These are phyloP conservation scores for Adoxophyes honmai DNA, from an alignment of 1,140 invertebrate genomes.

Conservation along the genomic window DNA sequence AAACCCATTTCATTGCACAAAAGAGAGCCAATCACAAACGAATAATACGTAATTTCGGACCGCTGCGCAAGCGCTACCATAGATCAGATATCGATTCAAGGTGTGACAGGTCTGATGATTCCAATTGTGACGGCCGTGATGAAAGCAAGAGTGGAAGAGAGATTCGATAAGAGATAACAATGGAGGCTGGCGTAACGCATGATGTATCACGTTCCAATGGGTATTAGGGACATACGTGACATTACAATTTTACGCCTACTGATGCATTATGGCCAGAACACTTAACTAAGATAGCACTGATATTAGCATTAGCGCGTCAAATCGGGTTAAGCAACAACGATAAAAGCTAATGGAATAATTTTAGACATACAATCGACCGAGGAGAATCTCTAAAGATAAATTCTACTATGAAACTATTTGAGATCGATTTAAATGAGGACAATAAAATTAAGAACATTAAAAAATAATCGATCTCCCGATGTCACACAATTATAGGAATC, in stretches of 20 bases:
- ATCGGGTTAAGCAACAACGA: slow-evolving; percentile 1
- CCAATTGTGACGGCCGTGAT: slow-evolving; percentile 36
- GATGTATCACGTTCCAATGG: slow-evolving; percentile 29
- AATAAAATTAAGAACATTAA: neutral
- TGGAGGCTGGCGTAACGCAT: slow-evolving; percentile 29
- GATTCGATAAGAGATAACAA: slow-evolving; percentile 37
- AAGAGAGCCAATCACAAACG: slow-evolving; percentile 27
- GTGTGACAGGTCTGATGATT: slow-evolving; percentile 37
- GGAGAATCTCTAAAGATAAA: neutral
- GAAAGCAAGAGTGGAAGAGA: slow-evolving; percentile 43
- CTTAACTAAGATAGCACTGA: slow-evolving; percentile 11
- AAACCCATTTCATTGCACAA: slow-evolving; percentile 21
- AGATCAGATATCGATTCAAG: slow-evolving; percentile 39
- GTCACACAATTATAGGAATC: slow-evolving; percentile 41
- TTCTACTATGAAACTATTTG: neutral
- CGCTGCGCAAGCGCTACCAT: slow-evolving; percentile 33
- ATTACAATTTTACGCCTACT: slow-evolving; percentile 29
- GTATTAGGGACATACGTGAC: slow-evolving; percentile 39
- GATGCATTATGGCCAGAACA: slow-evolving; percentile 12
- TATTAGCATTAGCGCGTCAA: slow-evolving; percentile 13
- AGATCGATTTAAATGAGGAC: neutral
- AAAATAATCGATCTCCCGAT: slow-evolving; percentile 39
- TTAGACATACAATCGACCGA: neutral
- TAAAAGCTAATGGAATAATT: slow-evolving; percentile 10
- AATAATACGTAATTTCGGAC: slow-evolving; percentile 31